Percentiles rank a stretch among this genome's conserved stretches.
Conservation (phyloP, 2,113 vertebrate genomes). For the Gymnarchus niloticus region DNA sequence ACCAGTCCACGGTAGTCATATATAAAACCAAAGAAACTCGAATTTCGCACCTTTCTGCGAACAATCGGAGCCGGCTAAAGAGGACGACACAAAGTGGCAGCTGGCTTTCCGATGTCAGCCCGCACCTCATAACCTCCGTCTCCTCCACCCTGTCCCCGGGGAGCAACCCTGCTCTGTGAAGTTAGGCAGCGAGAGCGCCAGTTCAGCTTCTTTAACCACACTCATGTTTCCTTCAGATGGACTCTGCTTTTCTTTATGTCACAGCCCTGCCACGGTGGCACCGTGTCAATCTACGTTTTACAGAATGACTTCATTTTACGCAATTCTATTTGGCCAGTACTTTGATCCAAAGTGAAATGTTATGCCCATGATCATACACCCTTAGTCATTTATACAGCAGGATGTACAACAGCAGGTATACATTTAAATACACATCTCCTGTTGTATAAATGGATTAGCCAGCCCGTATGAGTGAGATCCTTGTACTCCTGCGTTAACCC, state of each 20-base stretch:
- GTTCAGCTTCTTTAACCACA: not conserved
- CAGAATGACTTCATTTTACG: not conserved
- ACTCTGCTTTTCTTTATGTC: too few species aligned
- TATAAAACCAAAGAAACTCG: not conserved
- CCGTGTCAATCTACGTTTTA: not conserved
- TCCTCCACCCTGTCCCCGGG: not conserved
- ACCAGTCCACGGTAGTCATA: not conserved
- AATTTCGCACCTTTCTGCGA: not conserved
- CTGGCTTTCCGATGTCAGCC: not conserved
- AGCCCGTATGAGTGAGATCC: not conserved
- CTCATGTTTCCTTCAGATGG: too few species aligned
- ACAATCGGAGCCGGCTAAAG: not conserved
- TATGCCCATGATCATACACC: not conserved
- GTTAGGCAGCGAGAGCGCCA: not conserved
- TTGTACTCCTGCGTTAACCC: not conserved
- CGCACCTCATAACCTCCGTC: not conserved
- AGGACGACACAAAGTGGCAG: not conserved
- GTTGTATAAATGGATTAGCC: not conserved
- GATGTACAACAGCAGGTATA: not conserved
- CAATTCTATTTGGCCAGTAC: too few species aligned
- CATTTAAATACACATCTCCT: not conserved
- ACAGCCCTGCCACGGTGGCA: not conserved
- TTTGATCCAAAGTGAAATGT: not conserved
- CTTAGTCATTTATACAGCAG: not conserved
- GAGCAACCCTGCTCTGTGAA: too few species aligned